Evolutionary conservation across 2,797 vertebrate species (phyloP).

Genomic region (Tauraco hartlaubi): DNA sequence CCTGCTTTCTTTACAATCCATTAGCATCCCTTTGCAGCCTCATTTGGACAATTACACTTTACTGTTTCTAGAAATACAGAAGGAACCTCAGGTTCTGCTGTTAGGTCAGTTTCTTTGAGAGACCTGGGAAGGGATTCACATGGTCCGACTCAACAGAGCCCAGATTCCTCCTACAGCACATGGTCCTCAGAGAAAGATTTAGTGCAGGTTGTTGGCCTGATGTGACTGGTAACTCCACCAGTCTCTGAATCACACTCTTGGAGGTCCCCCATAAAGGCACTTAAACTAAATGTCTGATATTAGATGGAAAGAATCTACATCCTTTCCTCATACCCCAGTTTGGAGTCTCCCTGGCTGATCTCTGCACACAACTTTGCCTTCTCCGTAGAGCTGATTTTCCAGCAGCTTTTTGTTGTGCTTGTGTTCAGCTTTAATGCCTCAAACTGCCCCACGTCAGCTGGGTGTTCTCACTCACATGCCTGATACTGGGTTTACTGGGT

Average conservation of each 20-base stretch:
- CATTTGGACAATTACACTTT: conserved; percentile 10
- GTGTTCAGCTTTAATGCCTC: neutral
- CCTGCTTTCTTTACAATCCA: conserved; percentile 33
- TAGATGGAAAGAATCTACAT: neutral
- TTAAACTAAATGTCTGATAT: neutral
- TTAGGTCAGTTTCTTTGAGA: neutral
- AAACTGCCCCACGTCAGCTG: neutral
- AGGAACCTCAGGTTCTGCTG: neutral
- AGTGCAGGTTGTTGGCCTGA: neutral
- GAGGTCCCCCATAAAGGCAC: neutral
- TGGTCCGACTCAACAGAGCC: neutral
- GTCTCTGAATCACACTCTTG: neutral
- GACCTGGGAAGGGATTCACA: neutral
- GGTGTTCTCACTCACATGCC: neutral
- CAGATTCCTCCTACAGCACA: neutral
- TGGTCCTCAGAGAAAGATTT: neutral
- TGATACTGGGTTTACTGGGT: neutral
- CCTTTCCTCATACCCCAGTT: neutral
- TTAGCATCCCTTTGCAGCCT: conserved; percentile 26
- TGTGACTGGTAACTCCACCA: neutral
- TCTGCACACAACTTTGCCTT: neutral
- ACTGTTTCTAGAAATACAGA: conserved; percentile 7
- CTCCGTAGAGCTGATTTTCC: neutral
- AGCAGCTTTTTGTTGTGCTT: neutral
- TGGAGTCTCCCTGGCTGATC: neutral